A percentile compares a stretch with the other conserved stretches of the same genome.
Evolutionary conservation across 2,797 vertebrate genomes (phyloP).

Genomic region (Pogonophryne albipinna): DNA sequence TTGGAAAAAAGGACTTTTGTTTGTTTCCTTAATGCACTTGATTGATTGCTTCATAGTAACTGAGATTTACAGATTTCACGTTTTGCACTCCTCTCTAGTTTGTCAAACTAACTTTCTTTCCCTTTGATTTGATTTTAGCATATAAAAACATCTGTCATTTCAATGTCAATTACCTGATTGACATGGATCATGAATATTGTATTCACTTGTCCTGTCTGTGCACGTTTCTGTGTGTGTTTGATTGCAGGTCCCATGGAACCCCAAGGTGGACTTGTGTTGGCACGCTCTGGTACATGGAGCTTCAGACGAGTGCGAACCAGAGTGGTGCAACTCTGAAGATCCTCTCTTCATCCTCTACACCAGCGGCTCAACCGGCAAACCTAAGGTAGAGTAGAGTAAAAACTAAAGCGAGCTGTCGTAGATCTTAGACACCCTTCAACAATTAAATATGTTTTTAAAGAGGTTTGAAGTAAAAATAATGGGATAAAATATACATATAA

Average conservation of each 20-base stretch:
- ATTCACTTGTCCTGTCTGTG: not conserved
- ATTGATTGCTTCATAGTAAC: slow-evolving; percentile 7
- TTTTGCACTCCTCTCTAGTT: not conserved
- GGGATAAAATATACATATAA: too few relatives aligned
- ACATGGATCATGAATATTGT: too few relatives aligned
- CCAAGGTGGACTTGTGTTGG: slow-evolving; percentile 92
- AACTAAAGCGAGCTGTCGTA: not conserved
- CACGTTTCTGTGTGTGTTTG: not conserved
- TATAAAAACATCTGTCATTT: slow-evolving; percentile 10
- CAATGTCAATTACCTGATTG: not conserved
- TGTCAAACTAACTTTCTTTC: slow-evolving; percentile 40
- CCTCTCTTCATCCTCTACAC: slow-evolving; percentile 97
- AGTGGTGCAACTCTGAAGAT: slow-evolving; percentile 96
- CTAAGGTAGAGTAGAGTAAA: slow-evolving; percentile 85
- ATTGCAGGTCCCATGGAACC: slow-evolving; percentile 92
- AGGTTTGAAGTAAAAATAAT: too few relatives aligned
- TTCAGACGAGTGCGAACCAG: slow-evolving; percentile 92
- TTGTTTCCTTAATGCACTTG: not conserved
- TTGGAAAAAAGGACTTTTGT: slow-evolving; percentile 7
- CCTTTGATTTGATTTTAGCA: slow-evolving; percentile 24
- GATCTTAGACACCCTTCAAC: too few relatives aligned
- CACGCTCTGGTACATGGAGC: slow-evolving; percentile 86
- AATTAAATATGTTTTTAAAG: too few relatives aligned
- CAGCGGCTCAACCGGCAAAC: slow-evolving; percentile 96
- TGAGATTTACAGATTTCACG: slow-evolving; percentile 2